These are phyloP conservation scores for Myotis lucifugus DNA, from an alignment of 2,113 vertebrate genomes.

Conservation along the genomic window DNA sequence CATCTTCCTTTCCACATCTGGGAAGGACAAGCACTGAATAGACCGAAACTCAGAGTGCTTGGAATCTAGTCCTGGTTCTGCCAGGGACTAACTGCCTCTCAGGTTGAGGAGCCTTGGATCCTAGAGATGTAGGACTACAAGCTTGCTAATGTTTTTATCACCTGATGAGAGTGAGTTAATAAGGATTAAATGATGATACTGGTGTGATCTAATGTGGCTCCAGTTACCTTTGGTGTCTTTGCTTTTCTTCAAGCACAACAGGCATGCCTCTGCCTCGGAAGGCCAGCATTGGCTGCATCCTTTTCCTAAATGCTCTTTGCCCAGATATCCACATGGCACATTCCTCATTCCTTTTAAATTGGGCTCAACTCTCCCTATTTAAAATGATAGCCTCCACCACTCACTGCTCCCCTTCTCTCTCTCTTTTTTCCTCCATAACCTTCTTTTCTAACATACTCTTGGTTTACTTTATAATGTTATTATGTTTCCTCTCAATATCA, in stretches of 20 bases:
- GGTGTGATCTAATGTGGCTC: background rate
- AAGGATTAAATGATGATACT: background rate
- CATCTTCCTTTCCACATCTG: background rate
- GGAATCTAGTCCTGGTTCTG: background rate
- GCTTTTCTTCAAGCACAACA: background rate
- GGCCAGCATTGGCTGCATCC: background rate
- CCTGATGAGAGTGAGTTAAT: background rate
- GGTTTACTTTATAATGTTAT: background rate
- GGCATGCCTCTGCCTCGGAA: background rate
- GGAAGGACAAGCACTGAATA: background rate
- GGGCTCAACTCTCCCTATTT: background rate
- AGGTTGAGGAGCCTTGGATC: background rate
- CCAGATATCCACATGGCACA: rapidly evolving
- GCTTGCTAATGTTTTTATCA: too few relatives aligned
- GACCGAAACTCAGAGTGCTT: background rate
- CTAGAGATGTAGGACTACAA: background rate
- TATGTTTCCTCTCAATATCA: background rate
- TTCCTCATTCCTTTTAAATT: background rate
- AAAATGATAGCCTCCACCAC: background rate
- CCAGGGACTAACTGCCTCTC: background rate
- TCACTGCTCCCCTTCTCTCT: background rate
- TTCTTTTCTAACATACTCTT: background rate
- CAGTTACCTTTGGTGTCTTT: background rate
- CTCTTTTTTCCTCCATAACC: background rate
- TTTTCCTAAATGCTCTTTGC: background rate